A percentile compares a stretch with the other conserved stretches of the same genome.
Evolutionary conservation across 2,888 invertebrate species (phyloP).

Genomic region (Folsomia manolachei): DNA sequence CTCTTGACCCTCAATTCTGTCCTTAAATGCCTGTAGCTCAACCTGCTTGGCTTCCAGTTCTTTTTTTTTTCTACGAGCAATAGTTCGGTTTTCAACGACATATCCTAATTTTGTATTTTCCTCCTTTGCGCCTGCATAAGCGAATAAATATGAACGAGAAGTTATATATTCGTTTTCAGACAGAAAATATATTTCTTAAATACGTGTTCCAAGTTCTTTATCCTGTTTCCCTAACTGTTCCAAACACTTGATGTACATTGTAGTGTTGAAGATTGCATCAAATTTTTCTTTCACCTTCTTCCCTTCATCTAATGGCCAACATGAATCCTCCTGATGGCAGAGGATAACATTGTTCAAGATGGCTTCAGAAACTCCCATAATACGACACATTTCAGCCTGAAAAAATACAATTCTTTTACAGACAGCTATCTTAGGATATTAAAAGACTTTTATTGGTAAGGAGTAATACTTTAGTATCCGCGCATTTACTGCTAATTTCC

Average conservation of each 20-base stretch:
- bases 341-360: constrained; percentile 95
- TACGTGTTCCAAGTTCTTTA: constrained; percentile 57
- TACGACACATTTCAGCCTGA: constrained; percentile 63
- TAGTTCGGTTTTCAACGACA: constrained; percentile 54
- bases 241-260: constrained; percentile 84
- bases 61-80: constrained; percentile 52
- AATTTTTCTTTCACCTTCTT: constrained; percentile 91
- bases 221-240: constrained; percentile 68
- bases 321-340: constrained; percentile 90
- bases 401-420: constrained; percentile 6
- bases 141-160: constrained; percentile 7
- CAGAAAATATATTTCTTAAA: constrained; percentile 14
- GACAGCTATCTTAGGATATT: neutral
- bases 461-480: constrained; percentile 42
- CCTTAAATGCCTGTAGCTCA: constrained; percentile 60
- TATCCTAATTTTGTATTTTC: constrained; percentile 52
- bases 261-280: constrained; percentile 96
- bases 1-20: constrained; percentile 56
- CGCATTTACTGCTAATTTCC: constrained; percentile 42
- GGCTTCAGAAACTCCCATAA: constrained; percentile 85
- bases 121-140: constrained; percentile 28
- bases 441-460: neutral
- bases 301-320: constrained; percentile 91
- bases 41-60: constrained; percentile 64
- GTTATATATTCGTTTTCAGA: neutral